Base-by-base conservation (phyloP, 30 jellyfish, hydroid and myxozoan species). In the Aurelia sp. region DNA sequence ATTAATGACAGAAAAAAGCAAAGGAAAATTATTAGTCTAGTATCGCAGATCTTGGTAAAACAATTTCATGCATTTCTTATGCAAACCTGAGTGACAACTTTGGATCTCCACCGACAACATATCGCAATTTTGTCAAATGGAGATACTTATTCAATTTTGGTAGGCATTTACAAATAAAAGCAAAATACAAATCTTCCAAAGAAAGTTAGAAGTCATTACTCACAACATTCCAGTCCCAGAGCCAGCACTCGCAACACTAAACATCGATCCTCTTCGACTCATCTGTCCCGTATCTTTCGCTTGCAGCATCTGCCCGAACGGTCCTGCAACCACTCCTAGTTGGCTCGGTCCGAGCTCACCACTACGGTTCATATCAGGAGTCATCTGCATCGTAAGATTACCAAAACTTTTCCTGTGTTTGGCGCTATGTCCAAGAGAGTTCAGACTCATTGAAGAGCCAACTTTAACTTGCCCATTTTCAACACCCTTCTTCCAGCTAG, bases 241-340 rank as follows among this genome's bases (percentile, higher is more conserved):
- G 8, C 93, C 93, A 53, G 88, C 88, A 60, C 97, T 78, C 3
- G 88, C 90, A 10, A 92, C 78, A 47, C 98, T 92, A 44, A 67
- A 69, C 69, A 76, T 10, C 5, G 98, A 92, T 17, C 91, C 98
- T 63, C 93, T 66, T 78, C 97, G 48, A 59, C 95, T 87, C 87
- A 84, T 72, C 20, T 27, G 69, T 5, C 90, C 90, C 8, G 89
- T 80, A 30, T 92, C 98, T 57, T 78, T 80, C 2, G 92, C 81
- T 48, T 80, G 94, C 84, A 92, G 89, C 98, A 92, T 92, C 78
- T 92, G 98, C 13, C 98, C 98, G 74, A 92, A 92, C 24, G 98
- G 98, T 1, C 98, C 97, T 24, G 97, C 98, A 8, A 92, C 98
- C 12, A 92, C 98, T 13, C 98, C 98, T 7, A 92, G 87, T 63